Percentiles rank a stretch among this genome's conserved stretches.
Evolutionary conservation across 2,113 vertebrate genomes (phyloP).

Genomic region (Gnathonemus longibarbis): DNA sequence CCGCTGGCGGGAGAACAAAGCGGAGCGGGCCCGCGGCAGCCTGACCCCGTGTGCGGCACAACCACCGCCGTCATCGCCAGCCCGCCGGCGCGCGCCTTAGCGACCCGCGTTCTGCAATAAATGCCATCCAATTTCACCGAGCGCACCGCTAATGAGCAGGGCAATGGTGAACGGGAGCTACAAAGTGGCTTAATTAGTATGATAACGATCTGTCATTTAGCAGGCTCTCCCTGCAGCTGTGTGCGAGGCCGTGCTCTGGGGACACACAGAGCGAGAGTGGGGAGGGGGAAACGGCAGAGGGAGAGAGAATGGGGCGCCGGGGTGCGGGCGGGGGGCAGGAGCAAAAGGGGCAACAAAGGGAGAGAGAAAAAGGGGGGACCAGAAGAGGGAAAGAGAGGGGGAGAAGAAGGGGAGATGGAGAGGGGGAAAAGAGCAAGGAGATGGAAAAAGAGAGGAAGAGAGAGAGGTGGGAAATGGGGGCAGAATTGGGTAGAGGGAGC

Average conservation of each 20-base stretch:
- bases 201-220: conserved; percentile 68
- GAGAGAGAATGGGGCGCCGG: conserved; percentile 8
- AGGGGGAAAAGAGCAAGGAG: neutral
- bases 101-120: conserved; percentile 59
- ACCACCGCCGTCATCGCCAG: neutral
- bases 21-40: neutral
- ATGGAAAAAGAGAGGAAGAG: too few species aligned
- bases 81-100: conserved; percentile 57
- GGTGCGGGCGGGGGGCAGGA: neutral
- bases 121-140: conserved; percentile 59
- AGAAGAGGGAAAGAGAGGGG: too few species aligned
- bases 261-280: neutral
- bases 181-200: conserved; percentile 71
- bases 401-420: neutral
- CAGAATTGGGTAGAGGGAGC: too few species aligned
- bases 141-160: conserved; percentile 51
- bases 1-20: neutral
- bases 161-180: conserved; percentile 62
- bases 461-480: too few species aligned
- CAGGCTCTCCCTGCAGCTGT: conserved; percentile 61
- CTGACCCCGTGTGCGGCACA: neutral
- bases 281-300: conserved; percentile 17
- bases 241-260: conserved; percentile 29
- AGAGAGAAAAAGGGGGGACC: neutral
- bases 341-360: neutral